Evolutionary conservation across 2,888 invertebrate species (phyloP), one percentile per base, ranked within the genome.

Genomic region (Athrips mouffetella): DNA sequence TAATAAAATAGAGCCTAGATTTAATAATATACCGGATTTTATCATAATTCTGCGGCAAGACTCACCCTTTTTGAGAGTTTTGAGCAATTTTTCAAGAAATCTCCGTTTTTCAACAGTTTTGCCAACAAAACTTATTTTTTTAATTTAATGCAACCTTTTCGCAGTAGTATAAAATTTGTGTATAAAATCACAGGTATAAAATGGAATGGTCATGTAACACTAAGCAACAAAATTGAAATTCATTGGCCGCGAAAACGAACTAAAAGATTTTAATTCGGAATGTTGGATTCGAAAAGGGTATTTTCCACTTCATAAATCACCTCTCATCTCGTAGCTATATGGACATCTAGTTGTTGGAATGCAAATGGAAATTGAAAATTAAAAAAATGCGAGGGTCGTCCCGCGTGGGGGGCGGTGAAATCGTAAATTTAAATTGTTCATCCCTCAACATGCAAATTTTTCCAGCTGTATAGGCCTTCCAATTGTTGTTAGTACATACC

Each of bases 351-450:
- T 73, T 70, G 73, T 54, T 55, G 78, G 84, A 84, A 88, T 86
- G 80, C 81, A 83, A 87, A 87, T 84, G 81, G 76, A 85, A 87
- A 86, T 85, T 84, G 86, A 87, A 87, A 87, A 85, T 86, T 82
- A 80, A 84, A 85, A 84, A 86, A 85, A 80, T 67, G 76, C 76
- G 83, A 84, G 85, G 86, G 85, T 82, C 77, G 78, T 63, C 57
- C 67, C 73, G 64, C 73, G 57, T 63, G 59, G 75, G 79, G 82
- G 85, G 80, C 67, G 76, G 71, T 58, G 74, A 75, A 81, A 82
- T 78, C 87, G 86, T 86, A 87, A 88, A 87, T 88, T 86, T 83
- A 85, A 86, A 87, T 85, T 83, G 86, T 85, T 80, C 83, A 81
- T 78, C 79, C 80, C 78, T 79, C 76, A 76, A 80, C 78, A 86